Percentiles rank a stretch among this genome's conserved stretches.
These are phyloP conservation scores for Monopis laevigella DNA, from an alignment of 2,888 invertebrate genomes.

Conservation along the genomic window DNA sequence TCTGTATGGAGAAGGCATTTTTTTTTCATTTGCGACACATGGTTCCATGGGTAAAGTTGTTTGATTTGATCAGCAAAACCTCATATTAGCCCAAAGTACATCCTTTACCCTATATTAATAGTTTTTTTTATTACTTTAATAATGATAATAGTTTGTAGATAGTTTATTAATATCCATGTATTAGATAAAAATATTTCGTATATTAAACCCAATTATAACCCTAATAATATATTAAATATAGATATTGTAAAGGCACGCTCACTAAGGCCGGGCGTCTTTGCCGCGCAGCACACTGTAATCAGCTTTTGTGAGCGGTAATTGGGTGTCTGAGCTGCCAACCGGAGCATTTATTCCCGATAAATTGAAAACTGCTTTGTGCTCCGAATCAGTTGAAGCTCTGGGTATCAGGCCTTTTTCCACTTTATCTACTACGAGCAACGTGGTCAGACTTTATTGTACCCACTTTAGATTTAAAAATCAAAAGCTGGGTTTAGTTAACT, in stretches of 20 bases:
- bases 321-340: conserved; percentile 66
- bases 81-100: too few species aligned
- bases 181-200: too few species aligned
- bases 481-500: neutral
- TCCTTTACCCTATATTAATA: too few species aligned
- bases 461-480: neutral
- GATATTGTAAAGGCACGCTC: neutral
- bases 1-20: too few species aligned
- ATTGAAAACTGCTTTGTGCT: conserved; percentile 63
- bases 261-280: neutral
- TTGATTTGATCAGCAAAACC: too few species aligned
- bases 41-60: too few species aligned
- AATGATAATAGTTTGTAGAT: too few species aligned
- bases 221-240: neutral
- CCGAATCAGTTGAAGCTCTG: conserved; percentile 49
- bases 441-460: conserved; percentile 18
- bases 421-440: conserved; percentile 23
- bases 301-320: conserved; percentile 66
- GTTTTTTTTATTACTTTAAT: too few species aligned
- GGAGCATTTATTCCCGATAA: conserved; percentile 64
- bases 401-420: conserved; percentile 33
- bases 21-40: too few species aligned
- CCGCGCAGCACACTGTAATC: conserved; percentile 42
- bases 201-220: too few species aligned
- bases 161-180: too few species aligned